Percentiles rank a stretch among this genome's conserved stretches.
Conservation (phyloP, 2,113 vertebrate genomes). For the Oreotragus oreotragus region DNA sequence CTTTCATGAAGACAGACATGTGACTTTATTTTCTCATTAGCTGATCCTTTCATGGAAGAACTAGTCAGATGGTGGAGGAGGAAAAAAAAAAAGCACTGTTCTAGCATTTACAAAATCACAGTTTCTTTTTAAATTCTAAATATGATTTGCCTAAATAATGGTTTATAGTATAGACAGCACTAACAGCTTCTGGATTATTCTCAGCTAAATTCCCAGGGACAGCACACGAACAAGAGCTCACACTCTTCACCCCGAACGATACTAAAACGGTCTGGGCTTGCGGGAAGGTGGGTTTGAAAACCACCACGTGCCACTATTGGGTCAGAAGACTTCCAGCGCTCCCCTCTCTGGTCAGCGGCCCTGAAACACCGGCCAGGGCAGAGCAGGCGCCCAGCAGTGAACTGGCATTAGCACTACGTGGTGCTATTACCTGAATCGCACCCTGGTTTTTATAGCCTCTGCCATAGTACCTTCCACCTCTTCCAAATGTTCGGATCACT, state of each 20-base stretch:
- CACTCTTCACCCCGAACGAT: background rate
- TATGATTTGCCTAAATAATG: background rate
- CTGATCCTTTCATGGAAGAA: background rate
- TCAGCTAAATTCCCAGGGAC: background rate
- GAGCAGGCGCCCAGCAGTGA: background rate
- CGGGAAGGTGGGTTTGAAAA: background rate
- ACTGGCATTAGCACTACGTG: background rate
- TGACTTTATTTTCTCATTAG: background rate
- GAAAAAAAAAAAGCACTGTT: background rate
- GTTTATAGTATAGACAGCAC: background rate
- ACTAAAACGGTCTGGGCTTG: background rate
- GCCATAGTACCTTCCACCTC: conserved; percentile 88
- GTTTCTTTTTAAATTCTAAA: background rate
- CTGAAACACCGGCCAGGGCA: background rate
- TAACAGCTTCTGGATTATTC: background rate
- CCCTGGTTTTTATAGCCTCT: conserved; percentile 92
- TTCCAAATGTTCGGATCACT: conserved; percentile 93
- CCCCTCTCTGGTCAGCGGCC: background rate
- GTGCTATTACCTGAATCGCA: conserved; percentile 85
- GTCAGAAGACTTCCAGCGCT: background rate
- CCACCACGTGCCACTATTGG: background rate
- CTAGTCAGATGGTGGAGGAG: background rate
- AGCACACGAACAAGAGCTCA: background rate
- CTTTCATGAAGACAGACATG: background rate
- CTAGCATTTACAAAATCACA: background rate